These are phyloP conservation scores for Myotis vivesi DNA, from an alignment of 2,797 vertebrate species.

Conservation along the genomic window DNA sequence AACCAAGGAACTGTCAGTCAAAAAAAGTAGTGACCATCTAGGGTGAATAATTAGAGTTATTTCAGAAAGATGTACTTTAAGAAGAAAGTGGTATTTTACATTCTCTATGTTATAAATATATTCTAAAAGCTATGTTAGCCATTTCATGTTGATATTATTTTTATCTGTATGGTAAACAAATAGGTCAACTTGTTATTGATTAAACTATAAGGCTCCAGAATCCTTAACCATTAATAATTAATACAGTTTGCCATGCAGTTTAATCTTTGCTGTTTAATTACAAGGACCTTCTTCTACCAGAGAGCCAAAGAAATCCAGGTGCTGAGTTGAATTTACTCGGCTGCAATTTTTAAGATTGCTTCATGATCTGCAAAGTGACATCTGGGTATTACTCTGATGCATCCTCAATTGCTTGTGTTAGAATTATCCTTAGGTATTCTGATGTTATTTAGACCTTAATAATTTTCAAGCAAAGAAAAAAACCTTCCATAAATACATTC, in stretches of 20 bases:
- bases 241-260: not conserved
- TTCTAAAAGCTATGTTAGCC: not conserved
- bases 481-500: not conserved
- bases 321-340: not conserved
- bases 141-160: conserved; percentile 4
- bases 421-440: not conserved
- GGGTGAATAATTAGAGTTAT: not conserved
- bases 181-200: not conserved
- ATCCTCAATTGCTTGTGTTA: not conserved
- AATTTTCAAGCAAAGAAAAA: not conserved
- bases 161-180: not conserved
- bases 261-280: not conserved
- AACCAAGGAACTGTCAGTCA: not conserved
- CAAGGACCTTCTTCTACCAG: not conserved
- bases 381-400: not conserved
- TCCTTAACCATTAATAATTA: not conserved
- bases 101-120: not conserved
- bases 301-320: not conserved
- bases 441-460: not conserved
- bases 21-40: not conserved
- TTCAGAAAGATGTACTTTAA: not conserved
- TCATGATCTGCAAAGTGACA: conserved; percentile 8
- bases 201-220: not conserved
- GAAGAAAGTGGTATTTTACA: not conserved
- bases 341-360: not conserved